Percentiles rank a stretch among this genome's conserved stretches.
Conservation (phyloP, 2,113 vertebrate genomes). For the Hypanus sabinus region DNA sequence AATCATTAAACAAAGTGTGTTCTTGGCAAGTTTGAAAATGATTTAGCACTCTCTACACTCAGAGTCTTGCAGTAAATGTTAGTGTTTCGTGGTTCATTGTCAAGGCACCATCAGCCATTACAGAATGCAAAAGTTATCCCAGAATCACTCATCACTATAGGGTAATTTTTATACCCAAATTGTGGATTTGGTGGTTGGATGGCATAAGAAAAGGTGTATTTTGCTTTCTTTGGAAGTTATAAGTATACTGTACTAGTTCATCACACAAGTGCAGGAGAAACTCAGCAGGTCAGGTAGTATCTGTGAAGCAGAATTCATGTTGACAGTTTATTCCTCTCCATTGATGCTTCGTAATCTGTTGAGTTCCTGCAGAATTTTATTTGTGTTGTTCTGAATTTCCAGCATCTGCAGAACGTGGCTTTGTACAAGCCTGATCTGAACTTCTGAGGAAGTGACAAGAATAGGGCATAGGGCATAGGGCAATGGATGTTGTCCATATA, state of each 20-base stretch:
- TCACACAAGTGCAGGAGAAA: too few relatives aligned
- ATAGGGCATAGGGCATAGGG: too few relatives aligned
- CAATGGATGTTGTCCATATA: too few relatives aligned
- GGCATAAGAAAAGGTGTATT: constrained; percentile 70
- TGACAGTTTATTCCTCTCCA: too few relatives aligned
- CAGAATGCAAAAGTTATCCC: constrained; percentile 58
- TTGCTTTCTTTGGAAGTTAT: constrained; percentile 75
- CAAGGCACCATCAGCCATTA: constrained; percentile 67
- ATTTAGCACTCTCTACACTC: constrained; percentile 49
- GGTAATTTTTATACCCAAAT: constrained; percentile 56
- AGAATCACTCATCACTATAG: constrained; percentile 49
- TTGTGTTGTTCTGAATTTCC: too few relatives aligned
- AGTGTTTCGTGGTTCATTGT: constrained; percentile 66
- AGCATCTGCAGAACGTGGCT: too few relatives aligned
- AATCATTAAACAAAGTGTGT: neutral
- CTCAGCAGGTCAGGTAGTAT: too few relatives aligned
- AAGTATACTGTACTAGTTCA: constrained; percentile 65
- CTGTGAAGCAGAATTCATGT: too few relatives aligned
- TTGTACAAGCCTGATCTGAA: too few relatives aligned
- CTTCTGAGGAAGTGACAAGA: too few relatives aligned
- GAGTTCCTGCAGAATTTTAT: too few relatives aligned
- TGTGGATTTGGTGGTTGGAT: constrained; percentile 58
- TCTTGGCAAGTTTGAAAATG: neutral
- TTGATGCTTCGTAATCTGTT: too few relatives aligned
- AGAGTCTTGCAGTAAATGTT: constrained; percentile 66